Conservation (phyloP, 2,888 invertebrate species). For the Stenchaetothrips biformis region DNA sequence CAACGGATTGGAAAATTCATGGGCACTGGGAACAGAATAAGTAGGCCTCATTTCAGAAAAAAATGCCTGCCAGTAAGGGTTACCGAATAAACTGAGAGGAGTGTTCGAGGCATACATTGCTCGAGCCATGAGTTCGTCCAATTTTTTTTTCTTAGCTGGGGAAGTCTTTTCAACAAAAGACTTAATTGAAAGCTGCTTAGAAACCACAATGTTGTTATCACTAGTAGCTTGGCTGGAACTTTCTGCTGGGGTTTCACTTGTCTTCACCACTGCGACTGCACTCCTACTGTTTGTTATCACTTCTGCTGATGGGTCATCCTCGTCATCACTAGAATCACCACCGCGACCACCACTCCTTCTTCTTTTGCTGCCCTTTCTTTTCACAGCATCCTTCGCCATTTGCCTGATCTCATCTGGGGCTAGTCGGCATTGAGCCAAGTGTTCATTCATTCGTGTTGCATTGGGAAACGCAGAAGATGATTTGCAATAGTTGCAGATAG, state of each 20-base stretch:
- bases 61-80: too few species aligned
- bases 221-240: neutral
- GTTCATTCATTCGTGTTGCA: neutral
- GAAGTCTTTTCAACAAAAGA: neutral
- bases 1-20: too few species aligned
- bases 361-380: neutral
- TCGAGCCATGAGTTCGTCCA: too few species aligned
- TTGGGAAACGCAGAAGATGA: neutral
- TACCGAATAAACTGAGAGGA: too few species aligned
- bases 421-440: neutral
- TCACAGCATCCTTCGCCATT: neutral
- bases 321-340: neutral
- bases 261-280: neutral
- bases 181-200: neutral
- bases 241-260: too few species aligned
- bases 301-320: neutral
- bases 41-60: too few species aligned
- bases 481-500: neutral
- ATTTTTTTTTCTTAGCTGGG: too few species aligned
- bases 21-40: too few species aligned
- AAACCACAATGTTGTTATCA: neutral
- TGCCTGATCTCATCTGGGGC: neutral
- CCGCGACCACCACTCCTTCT: neutral
- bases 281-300: neutral
- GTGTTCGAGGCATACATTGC: too few species aligned